Percentiles rank a stretch among this genome's conserved stretches.
These are phyloP conservation scores for Cladopsammia gracilis DNA, from an alignment of 64 coral and sea anemone genomes.

Conservation along the genomic window DNA sequence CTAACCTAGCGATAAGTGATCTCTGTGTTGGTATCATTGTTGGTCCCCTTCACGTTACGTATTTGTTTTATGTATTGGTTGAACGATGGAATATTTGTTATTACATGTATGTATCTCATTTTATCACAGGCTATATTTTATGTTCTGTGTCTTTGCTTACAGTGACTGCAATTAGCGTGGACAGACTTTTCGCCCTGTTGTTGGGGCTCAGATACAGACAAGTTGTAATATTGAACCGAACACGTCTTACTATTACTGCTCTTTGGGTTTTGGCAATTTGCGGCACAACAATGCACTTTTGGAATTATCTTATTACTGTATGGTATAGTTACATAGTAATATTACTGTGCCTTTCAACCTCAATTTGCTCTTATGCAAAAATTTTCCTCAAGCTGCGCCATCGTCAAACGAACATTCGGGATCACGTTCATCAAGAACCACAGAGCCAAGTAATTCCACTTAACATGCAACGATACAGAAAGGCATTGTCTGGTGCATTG, in stretches of 20 bases:
- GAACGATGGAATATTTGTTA: background rate
- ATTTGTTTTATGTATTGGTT: background rate
- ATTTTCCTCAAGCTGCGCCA: background rate
- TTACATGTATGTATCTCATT: background rate
- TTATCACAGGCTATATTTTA: background rate
- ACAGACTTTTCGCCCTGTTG: slow-evolving; percentile 1
- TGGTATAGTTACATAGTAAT: background rate
- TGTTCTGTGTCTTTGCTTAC: background rate
- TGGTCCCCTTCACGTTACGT: background rate
- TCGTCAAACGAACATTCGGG: background rate
- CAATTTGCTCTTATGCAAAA: background rate
- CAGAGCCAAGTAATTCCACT: background rate
- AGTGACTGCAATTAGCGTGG: background rate
- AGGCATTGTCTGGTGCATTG: background rate
- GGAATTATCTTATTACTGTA: background rate
- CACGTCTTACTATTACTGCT: background rate
- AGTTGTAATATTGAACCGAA: background rate
- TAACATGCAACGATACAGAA: background rate
- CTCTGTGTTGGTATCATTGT: too few relatives aligned
- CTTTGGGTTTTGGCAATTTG: background rate
- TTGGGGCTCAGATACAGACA: slow-evolving; percentile 9
- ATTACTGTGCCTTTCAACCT: background rate
- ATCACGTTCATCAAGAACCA: too few relatives aligned
- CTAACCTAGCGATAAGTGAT: too few relatives aligned
- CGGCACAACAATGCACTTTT: background rate